Base-by-base conservation (phyloP, 2,797 vertebrate species). In the Masticophis lateralis region DNA sequence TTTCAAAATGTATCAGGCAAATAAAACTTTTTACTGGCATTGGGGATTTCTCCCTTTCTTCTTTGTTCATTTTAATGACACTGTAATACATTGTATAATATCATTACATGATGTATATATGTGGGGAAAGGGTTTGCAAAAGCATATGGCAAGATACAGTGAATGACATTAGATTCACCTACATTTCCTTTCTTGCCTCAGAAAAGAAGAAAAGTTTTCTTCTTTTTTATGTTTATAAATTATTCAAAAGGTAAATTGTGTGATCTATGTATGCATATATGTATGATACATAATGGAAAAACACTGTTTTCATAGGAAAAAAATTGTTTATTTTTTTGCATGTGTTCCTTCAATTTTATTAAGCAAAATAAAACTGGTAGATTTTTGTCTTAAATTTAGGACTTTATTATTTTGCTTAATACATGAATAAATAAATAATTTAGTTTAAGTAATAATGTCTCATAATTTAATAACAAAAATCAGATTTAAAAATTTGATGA, bases 361-460 rank as follows among this genome's bases (percentile, higher is more conserved):
- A 87, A 87, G 91, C 90, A 7, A 0, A 11, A 9, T 14, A 86
- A 47, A 87, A 37, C 43, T 88, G 10, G 53, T 87, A 53, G 93
- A 86, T 63, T 5, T 95, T 95, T 37, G 2, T 51, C 86, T 55
- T 87, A 91, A 90, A 59, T 93, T 93, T 1, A 28, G 7, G 47
- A 11, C 5, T 88, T 0, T 6, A 90, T 10, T 25, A 2, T 89
- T 91, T 94, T 28, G 83, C 93, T 92, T n/a, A 89, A 22, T 94
- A 66, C 74, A 32, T 94, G 92, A 95, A 66, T 96, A 93, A 83
- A 51, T 95, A 93, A 83, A 51, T 95, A 86, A 53, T 32, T 96
- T 51, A 63, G 27, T 55, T 95, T 96, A 94, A 13, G 88, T 92
- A 96, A 94, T 9, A 59, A 57, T 88, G 89, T 92, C 63, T 5